Percentiles rank a stretch among this genome's conserved stretches.
Evolutionary conservation across 2,113 vertebrate species (phyloP).

Genomic region (Blennius ocellaris): DNA sequence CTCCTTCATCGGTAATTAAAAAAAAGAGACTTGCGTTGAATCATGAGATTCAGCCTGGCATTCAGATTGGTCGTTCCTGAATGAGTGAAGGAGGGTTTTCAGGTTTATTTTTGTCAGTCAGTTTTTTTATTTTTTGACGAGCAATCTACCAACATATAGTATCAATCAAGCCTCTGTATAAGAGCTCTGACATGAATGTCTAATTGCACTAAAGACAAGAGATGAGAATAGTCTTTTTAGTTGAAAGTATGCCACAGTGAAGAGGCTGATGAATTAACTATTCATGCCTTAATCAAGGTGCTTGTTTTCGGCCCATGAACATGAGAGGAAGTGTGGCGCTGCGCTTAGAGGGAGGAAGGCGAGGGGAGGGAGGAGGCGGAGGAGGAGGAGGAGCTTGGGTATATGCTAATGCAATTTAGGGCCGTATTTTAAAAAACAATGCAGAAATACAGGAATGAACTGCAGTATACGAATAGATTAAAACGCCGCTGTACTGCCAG

Average conservation of each 20-base stretch:
- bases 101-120: conserved; percentile 70
- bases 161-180: conserved; percentile 83
- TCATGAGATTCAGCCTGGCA: conserved; percentile 43
- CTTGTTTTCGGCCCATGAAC: conserved; percentile 83
- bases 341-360: conserved; percentile 15
- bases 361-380: conserved; percentile 3
- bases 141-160: conserved; percentile 77
- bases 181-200: conserved; percentile 81
- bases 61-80: conserved; percentile 64
- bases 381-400: conserved; percentile 66
- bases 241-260: conserved; percentile 75
- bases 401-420: conserved; percentile 83
- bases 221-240: conserved; percentile 84
- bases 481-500: background rate
- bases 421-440: conserved; percentile 74
- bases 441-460: conserved; percentile 62
- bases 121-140: conserved; percentile 69
- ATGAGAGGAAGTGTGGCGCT: conserved; percentile 72
- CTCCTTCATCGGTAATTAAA: conserved; percentile 75
- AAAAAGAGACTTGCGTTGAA: conserved; percentile 51
- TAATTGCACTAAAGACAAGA: conserved; percentile 83
- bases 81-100: conserved; percentile 54
- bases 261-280: conserved; percentile 85
- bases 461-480: conserved; percentile 8
- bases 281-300: conserved; percentile 86